Evolutionary conservation across 2,113 vertebrate genomes (phyloP), one percentile per base, ranked within the genome.

Genomic region (Calidris pygmaea): DNA sequence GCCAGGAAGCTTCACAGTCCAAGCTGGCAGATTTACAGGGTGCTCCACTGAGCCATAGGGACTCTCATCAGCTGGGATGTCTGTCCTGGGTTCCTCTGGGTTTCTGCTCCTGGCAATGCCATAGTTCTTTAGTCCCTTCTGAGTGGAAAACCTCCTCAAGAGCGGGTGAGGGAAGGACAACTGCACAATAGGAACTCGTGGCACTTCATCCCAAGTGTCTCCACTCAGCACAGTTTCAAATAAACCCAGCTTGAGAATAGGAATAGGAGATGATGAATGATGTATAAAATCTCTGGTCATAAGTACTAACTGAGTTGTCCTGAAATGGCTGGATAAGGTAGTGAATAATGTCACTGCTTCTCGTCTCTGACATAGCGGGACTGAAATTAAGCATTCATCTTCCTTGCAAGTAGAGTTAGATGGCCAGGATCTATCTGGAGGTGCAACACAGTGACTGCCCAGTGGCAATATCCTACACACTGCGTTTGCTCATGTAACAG

Each of bases 131-230:
- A 55, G 32, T 41, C 52, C 21, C 23, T 85, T 71, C 37, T 17
- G 43, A 79, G 43, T 27, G 26, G 55, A 88, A 95, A 95, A 87
- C n/a, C n/a, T 91, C 45, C 58, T 76, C 72, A 87, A 63, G 68
- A 60, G 63, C 0, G 73, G 84, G 82, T 96, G 82, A 88, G 68
- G 9, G 75, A 93, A 88, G 79, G 92, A 91, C 93, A 95, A 16
- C 79, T n/a, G 68, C 79, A 95, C 90, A 96, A 95, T 59, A 71
- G 92, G 78, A 92, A 35, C 75, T 63, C 75, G 16, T 35, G 55
- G 22, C 50, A 8, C 75, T 90, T 77, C 92, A 77, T 59, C 41
- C 27, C 41, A 76, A 93, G 63, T 60, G 87, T 43, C 47, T 65
- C 47, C 45, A 41, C 47, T 55, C 79, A 73, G 55, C 37, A 56